A percentile compares a stretch with the other conserved stretches of the same genome.
Conservation (phyloP, 2,888 invertebrate species). For the Pyrgus malvae region DNA sequence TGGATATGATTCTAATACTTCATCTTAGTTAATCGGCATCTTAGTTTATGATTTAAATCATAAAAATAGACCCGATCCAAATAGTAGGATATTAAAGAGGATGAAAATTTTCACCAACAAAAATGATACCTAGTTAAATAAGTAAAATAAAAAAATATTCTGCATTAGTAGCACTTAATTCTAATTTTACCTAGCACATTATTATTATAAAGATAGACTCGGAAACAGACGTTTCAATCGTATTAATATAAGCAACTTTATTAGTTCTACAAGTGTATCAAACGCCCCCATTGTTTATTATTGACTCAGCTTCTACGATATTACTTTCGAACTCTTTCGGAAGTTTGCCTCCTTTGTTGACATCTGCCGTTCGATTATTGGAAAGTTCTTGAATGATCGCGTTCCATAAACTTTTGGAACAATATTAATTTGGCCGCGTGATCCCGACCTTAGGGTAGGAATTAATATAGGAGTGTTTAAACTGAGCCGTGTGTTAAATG, state of each 20-base stretch:
- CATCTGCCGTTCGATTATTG: conserved; percentile 75
- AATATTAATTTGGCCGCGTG: conserved; percentile 39
- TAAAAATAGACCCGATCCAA: too few species aligned
- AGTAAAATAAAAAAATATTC: too few species aligned
- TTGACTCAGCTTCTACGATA: conserved; percentile 67
- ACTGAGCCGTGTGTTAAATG: background rate
- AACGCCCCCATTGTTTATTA: conserved; percentile 75
- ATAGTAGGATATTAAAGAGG: too few species aligned
- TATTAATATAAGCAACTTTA: conserved; percentile 54
- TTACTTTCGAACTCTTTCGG: conserved; percentile 80
- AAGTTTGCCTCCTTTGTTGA: conserved; percentile 78
- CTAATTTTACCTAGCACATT: too few species aligned
- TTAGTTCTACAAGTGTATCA: conserved; percentile 82
- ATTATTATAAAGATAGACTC: too few species aligned
- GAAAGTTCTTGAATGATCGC: conserved; percentile 53
- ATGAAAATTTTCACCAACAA: too few species aligned
- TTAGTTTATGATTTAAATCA: too few species aligned
- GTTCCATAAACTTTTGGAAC: conserved; percentile 58
- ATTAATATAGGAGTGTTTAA: conserved; percentile 8
- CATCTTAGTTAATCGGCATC: too few species aligned
- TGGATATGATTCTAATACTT: too few species aligned
- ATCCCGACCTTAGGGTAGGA: background rate
- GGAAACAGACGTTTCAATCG: conserved; percentile 10
- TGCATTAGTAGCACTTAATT: too few species aligned
- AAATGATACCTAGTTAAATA: too few species aligned